A percentile compares a stretch with the other conserved stretches of the same genome.
phyloP scores from a whole-genome alignment of 2,113 vertebrate species.

The Oryzias celebensis region DNA sequence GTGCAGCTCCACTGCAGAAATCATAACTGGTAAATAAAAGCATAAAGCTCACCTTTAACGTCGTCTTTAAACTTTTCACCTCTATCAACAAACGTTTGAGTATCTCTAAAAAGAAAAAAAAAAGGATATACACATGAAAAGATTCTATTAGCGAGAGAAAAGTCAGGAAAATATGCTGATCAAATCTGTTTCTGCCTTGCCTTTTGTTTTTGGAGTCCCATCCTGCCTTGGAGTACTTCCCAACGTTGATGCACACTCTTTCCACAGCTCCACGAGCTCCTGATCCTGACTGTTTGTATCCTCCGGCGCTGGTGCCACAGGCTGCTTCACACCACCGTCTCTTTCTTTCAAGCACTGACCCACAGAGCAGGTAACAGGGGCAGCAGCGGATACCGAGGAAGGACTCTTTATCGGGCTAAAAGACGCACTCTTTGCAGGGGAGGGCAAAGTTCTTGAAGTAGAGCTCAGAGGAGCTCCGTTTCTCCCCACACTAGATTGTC shows the following conservation, averaged over 20 bases:
- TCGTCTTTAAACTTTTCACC: constrained; percentile 65
- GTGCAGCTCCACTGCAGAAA: not conserved
- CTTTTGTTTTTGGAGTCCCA: constrained; percentile 40
- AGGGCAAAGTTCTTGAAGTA: constrained; percentile 26
- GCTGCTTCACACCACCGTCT: constrained; percentile 61
- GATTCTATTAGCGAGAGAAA: constrained; percentile 17
- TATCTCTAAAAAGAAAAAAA: constrained; percentile 57
- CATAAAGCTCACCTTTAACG: constrained; percentile 66
- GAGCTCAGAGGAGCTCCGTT: constrained; percentile 52
- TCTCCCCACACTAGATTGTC: constrained; percentile 19
- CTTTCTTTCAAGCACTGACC: constrained; percentile 46
- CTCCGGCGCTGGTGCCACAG: constrained; percentile 17
- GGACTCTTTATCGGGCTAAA: constrained; percentile 43
- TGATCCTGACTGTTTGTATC: constrained; percentile 21
- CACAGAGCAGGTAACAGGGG: constrained; percentile 30
- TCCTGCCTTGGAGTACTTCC: constrained; percentile 41
- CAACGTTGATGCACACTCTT: constrained; percentile 64
- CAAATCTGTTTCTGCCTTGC: constrained; percentile 32
- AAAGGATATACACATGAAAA: constrained; percentile 35
- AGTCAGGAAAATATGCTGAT: constrained; percentile 1
- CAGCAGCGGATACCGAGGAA: constrained; percentile 5
- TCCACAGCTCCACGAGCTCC: constrained; percentile 63
- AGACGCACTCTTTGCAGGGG: constrained; percentile 23
- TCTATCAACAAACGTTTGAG: constrained; percentile 70
- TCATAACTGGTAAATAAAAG: not conserved